Base-by-base conservation (phyloP, 2,797 vertebrate species). In the Amphiprion clarkii region DNA sequence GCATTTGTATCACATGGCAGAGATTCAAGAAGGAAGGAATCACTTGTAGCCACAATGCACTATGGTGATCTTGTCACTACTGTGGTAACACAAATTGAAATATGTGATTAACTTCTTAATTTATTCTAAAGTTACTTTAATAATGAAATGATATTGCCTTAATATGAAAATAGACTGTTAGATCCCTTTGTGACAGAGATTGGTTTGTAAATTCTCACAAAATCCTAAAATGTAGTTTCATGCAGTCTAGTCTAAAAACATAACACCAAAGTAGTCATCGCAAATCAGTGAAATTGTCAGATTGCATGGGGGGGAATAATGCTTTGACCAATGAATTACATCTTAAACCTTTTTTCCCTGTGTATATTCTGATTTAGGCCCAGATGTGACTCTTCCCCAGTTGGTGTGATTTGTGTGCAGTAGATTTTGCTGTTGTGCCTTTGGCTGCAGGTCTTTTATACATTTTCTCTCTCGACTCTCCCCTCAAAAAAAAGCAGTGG, bases 391-490 rank as follows among this genome's bases (percentile, higher is more conserved):
- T 59, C 48, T 42, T 71, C 52, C 62, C 63, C 29, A 12, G 61
- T 67, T 60, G 42, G 36, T 63, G 73, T 77, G 65, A 69, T 31
- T 58, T 79, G 11, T 80, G 64, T 82, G 44, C 71, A 54, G 56
- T 80, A 49, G 33, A 57, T 14, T 52, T 84, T 67, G 78, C 76
- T 86, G 56, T 81, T 79, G 88, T 92, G 88, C 89, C 87, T 90
- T 91, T 83, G 55, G 78, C 79, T 77, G 65, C 53, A 74, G 40
- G 65, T 79, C 48, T 78, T 80, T 46, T 51, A 27, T 63, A 9
- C 68, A 49, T 57, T 67, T 57, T 36, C 0, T 27, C 0, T 27
- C 1, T 48, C 7, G 29, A 57, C 14, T n/a, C 33, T 2, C n/a
- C 33, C 3, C 59, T 17, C 6, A 46, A 25, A 54, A 29, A 29